These are phyloP conservation scores for Acrocephalus arundinaceus DNA, from an alignment of 2,113 vertebrate genomes.

Conservation along the genomic window DNA sequence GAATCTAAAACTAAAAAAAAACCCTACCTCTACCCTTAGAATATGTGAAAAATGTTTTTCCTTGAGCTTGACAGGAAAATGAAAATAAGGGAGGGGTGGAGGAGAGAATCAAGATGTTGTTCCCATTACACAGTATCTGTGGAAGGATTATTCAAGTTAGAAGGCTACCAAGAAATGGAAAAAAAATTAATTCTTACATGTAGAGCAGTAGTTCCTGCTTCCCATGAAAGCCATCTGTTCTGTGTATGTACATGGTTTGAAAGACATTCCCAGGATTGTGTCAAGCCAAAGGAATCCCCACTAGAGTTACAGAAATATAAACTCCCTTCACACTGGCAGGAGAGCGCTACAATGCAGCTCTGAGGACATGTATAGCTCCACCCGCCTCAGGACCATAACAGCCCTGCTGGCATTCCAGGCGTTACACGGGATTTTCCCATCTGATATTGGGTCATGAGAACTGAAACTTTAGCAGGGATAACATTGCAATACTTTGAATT, in stretches of 20 bases:
- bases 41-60: not conserved
- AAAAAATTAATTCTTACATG: not conserved
- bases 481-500: not conserved
- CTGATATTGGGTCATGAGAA: constrained; percentile 48
- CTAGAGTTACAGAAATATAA: constrained; percentile 65
- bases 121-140: not conserved
- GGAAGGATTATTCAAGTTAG: not conserved
- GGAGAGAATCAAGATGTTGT: not conserved
- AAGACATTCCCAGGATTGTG: constrained; percentile 61
- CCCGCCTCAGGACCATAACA: not conserved
- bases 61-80: not conserved
- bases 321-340: constrained; percentile 7
- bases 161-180: constrained; percentile 13
- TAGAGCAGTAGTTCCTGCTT: constrained; percentile 50
- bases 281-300: constrained; percentile 67
- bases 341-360: constrained; percentile 6
- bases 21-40: not conserved
- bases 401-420: constrained; percentile 24
- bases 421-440: constrained; percentile 6
- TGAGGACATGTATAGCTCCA: not conserved
- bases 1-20: not conserved
- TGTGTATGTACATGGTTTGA: constrained; percentile 35
- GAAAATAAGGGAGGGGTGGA: not conserved
- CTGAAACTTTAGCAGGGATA: constrained; percentile 39
- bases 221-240: constrained; percentile 62